Percentiles rank a stretch among this genome's conserved stretches.
phyloP scores from a whole-genome alignment of 2,797 vertebrate species.

The Otolemur crassicaudatus region DNA sequence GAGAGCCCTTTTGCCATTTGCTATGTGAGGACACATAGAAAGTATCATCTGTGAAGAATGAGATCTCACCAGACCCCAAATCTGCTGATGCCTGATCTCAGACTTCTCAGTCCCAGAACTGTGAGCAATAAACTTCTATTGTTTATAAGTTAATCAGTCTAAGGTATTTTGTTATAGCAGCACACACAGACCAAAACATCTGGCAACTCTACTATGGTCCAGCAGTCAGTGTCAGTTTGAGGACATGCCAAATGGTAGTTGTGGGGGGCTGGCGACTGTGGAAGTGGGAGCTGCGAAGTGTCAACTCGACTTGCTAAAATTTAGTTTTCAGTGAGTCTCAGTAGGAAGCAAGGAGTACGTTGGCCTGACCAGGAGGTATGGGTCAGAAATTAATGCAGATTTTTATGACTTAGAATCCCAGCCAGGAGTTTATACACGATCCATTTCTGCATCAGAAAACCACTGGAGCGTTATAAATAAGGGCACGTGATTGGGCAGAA shows the following conservation, averaged over 20 bases:
- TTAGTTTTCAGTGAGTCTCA: neutral
- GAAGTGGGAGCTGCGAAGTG: neutral
- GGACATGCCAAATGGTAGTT: neutral
- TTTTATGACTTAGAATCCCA: neutral
- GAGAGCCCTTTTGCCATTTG: neutral
- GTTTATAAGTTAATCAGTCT: neutral
- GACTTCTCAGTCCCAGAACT: neutral
- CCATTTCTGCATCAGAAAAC: conserved; percentile 23
- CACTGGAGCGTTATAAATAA: neutral
- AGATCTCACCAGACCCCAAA: neutral
- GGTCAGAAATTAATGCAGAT: conserved; percentile 34
- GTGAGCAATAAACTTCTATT: neutral
- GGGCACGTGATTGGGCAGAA: conserved; percentile 66
- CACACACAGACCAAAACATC: neutral
- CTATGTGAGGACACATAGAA: neutral
- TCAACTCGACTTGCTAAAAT: neutral
- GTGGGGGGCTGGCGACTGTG: accelerated
- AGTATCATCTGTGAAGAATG: neutral
- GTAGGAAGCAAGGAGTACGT: neutral
- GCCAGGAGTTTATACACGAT: neutral
- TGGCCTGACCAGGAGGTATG: neutral
- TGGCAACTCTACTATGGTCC: neutral
- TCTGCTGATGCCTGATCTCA: neutral
- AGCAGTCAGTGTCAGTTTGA: neutral
- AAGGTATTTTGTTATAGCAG: neutral